Evolutionary conservation across 2,113 vertebrate species (phyloP).

Genomic region (Mandrillus leucophaeus): DNA sequence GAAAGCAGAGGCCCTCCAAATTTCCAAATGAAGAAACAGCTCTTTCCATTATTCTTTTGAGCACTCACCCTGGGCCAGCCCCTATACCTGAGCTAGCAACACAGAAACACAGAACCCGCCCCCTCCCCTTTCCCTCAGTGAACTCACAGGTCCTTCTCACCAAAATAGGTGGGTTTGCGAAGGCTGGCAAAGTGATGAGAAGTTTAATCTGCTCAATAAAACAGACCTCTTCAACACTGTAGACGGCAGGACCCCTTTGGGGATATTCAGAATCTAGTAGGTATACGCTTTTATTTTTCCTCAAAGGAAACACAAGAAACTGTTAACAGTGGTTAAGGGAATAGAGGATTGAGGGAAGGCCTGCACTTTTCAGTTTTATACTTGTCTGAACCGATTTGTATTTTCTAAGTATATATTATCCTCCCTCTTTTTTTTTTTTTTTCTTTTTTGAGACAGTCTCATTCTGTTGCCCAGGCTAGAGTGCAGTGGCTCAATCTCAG

Average conservation of each 20-base stretch:
- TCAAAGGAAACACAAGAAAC: constrained; percentile 33
- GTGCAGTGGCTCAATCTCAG: too few relatives aligned
- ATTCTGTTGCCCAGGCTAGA: too few relatives aligned
- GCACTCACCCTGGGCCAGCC: neutral
- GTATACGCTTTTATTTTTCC: neutral
- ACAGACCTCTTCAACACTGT: neutral
- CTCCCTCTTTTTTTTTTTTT: neutral
- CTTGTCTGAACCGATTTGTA: neutral
- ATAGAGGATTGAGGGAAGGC: neutral
- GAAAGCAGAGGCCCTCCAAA: neutral
- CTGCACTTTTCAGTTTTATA: constrained; percentile 25
- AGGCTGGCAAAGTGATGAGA: neutral
- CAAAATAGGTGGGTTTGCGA: neutral
- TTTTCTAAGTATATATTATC: constrained; percentile 8
- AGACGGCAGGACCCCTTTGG: neutral
- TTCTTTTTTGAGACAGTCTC: too few relatives aligned
- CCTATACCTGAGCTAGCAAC: neutral
- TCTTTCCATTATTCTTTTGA: neutral
- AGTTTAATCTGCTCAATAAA: constrained; percentile 12
- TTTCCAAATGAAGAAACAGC: neutral
- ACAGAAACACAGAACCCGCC: too few relatives aligned
- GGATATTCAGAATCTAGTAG: neutral
- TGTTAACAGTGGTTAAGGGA: constrained; percentile 5
- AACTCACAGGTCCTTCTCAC: neutral
- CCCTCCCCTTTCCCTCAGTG: neutral